These are phyloP conservation scores for Ctenoplectra terminalis DNA, from an alignment of 1,140 invertebrate genomes.

Conservation along the genomic window DNA sequence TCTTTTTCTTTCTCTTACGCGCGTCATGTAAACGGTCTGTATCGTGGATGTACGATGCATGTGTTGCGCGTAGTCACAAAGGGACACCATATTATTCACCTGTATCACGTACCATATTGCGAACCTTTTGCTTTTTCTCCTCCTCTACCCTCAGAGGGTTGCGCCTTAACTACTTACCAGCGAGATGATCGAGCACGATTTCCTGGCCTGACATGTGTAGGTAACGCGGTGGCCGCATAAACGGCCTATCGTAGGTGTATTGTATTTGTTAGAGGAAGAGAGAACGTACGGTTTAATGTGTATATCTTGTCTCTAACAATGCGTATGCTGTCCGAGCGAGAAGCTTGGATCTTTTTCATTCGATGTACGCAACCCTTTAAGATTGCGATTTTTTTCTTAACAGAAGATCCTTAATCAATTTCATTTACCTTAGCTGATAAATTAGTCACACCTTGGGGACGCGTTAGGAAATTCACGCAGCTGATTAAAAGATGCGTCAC, in stretches of 20 bases:
- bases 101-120: slow-evolving; percentile 48
- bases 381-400: not conserved
- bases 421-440: not conserved
- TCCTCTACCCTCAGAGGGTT: slow-evolving; percentile 21
- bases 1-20: not conserved
- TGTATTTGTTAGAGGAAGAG: slow-evolving; percentile 11
- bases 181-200: slow-evolving; percentile 43
- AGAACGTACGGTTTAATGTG: slow-evolving; percentile 22
- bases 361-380: not conserved
- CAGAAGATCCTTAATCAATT: not conserved
- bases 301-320: slow-evolving; percentile 32
- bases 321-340: slow-evolving; percentile 11
- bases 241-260: slow-evolving; percentile 29
- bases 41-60: not conserved
- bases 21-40: not conserved
- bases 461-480: not conserved
- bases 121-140: slow-evolving; percentile 28
- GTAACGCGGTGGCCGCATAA: slow-evolving; percentile 18
- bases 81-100: slow-evolving; percentile 48
- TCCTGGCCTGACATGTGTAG: slow-evolving; percentile 39
- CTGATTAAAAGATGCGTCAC: not conserved
- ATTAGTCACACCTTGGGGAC: not conserved
- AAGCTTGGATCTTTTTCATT: not conserved
- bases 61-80: slow-evolving; percentile 21
- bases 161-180: not conserved